phyloP scores from a whole-genome alignment of 2,888 invertebrate genomes.

The Leucophora obtusa region DNA sequence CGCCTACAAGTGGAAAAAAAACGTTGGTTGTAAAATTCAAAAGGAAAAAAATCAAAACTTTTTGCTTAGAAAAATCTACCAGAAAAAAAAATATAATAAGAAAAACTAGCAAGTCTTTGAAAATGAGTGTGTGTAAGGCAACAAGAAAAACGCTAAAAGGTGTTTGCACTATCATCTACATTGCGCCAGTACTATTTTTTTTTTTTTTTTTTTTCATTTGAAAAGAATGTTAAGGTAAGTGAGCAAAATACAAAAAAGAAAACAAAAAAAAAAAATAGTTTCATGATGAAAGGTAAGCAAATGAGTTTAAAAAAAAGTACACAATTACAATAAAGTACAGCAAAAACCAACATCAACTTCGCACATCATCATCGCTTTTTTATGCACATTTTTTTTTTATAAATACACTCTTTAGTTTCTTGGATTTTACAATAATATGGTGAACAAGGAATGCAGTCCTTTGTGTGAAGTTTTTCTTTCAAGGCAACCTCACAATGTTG shows the following conservation, averaged over 20 bases:
- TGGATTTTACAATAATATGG: conserved; percentile 22
- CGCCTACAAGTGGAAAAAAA: background rate
- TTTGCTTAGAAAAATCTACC: conserved; percentile 6
- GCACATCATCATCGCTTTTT: conserved; percentile 12
- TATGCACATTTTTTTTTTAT: background rate
- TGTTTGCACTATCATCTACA: conserved; percentile 60
- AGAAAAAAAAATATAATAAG: background rate
- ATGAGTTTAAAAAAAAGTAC: conserved; percentile 24
- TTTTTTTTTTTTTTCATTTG: background rate
- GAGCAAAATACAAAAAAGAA: conserved; percentile 12
- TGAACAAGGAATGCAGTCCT: conserved; percentile 32
- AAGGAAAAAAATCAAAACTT: background rate
- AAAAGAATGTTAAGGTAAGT: conserved; percentile 13
- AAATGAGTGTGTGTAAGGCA: conserved; percentile 8
- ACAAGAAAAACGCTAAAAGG: conserved; percentile 56
- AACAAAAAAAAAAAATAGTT: conserved; percentile 15
- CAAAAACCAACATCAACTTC: background rate
- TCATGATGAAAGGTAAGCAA: conserved; percentile 50
- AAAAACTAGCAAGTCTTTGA: conserved; percentile 15
- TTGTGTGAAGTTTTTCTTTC: conserved; percentile 25
- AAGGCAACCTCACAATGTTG: conserved; percentile 20
- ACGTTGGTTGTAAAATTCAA: background rate
- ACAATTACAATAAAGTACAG: conserved; percentile 10
- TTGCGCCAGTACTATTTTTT: conserved; percentile 9
- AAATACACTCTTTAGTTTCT: conserved; percentile 1